phyloP scores from a whole-genome alignment of 2,797 vertebrate genomes.

The Acanthornis magna region DNA sequence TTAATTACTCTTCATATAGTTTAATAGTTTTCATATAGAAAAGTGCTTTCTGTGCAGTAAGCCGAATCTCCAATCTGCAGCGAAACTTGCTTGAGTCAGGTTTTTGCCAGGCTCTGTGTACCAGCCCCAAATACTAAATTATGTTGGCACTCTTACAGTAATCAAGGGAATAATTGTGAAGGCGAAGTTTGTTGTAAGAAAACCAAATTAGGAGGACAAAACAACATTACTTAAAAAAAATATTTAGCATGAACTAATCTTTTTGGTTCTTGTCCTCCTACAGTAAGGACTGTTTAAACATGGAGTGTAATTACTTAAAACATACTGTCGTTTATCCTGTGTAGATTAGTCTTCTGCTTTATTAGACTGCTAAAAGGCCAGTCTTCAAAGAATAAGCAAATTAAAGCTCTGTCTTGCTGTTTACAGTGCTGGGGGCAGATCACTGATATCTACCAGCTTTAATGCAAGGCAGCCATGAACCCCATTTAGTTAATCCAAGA shows the following conservation, averaged over 20 bases:
- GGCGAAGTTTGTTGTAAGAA: slow-evolving; percentile 58
- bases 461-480: neutral
- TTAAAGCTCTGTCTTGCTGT: slow-evolving; percentile 20
- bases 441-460: neutral
- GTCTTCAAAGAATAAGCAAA: slow-evolving; percentile 54
- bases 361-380: slow-evolving; percentile 14
- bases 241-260: slow-evolving; percentile 53
- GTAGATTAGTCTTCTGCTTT: slow-evolving; percentile 33
- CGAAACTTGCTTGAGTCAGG: slow-evolving; percentile 67
- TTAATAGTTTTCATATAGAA: slow-evolving; percentile 62
- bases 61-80: slow-evolving; percentile 17
- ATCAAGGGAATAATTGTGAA: slow-evolving; percentile 59
- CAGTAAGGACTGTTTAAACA: slow-evolving; percentile 39
- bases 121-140: slow-evolving; percentile 58
- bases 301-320: slow-evolving; percentile 47
- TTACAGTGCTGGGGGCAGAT: slow-evolving; percentile 34
- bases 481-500: neutral
- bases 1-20: slow-evolving; percentile 71
- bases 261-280: slow-evolving; percentile 21
- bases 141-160: slow-evolving; percentile 50
- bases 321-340: slow-evolving; percentile 1
- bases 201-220: slow-evolving; percentile 48
- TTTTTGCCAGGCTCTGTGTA: slow-evolving; percentile 46
- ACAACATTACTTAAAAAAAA: slow-evolving; percentile 34
- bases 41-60: slow-evolving; percentile 66